Evolutionary conservation across 2,113 vertebrate species (phyloP).

Genomic region (Camarhynchus parvulus): DNA sequence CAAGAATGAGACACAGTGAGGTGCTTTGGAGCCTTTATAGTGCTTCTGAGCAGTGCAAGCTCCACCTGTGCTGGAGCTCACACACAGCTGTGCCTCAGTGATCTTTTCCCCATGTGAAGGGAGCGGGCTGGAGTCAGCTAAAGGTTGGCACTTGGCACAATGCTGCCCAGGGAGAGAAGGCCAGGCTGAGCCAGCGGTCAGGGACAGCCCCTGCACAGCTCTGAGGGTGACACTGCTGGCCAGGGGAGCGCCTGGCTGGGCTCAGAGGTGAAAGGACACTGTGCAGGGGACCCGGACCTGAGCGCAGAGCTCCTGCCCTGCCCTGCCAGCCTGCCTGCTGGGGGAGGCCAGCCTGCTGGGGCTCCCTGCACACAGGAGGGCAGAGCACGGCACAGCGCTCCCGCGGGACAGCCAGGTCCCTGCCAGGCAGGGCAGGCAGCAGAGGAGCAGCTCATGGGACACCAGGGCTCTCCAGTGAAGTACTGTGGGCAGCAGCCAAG

Average conservation of each 20-base stretch:
- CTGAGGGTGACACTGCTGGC: accelerated
- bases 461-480: not conserved
- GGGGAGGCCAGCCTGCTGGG: accelerated
- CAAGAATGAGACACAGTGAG: not conserved
- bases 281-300: not conserved
- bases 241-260: accelerated
- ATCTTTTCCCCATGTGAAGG: not conserved
- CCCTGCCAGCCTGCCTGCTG: accelerated
- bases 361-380: not conserved
- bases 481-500: not conserved
- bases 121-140: not conserved
- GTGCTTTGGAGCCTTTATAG: not conserved
- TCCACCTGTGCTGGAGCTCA: not conserved
- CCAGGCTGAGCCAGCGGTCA: not conserved
- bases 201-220: accelerated
- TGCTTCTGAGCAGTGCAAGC: not conserved
- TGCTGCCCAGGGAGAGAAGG: not conserved
- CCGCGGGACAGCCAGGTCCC: accelerated
- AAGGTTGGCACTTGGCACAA: not conserved
- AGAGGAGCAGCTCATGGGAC: not conserved
- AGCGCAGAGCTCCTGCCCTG: not conserved
- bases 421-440: not conserved
- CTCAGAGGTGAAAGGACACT: not conserved
- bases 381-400: not conserved
- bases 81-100: not conserved